phyloP scores from a whole-genome alignment of 2,113 vertebrate species.

The Tauraco erythrolophus region DNA sequence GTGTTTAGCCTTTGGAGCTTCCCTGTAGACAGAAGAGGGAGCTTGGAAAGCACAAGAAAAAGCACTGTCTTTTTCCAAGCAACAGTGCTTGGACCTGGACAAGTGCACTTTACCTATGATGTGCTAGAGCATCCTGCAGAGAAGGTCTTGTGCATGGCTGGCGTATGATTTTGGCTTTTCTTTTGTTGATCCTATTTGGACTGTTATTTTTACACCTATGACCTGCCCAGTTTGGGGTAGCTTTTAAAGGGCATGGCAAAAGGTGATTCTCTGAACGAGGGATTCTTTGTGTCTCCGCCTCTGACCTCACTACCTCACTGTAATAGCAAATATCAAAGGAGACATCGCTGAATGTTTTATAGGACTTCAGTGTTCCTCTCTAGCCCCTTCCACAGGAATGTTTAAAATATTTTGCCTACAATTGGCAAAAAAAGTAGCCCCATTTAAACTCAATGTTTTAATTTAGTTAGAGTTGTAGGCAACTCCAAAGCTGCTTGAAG shows the following conservation, averaged over 20 bases:
- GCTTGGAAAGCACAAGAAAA: background rate
- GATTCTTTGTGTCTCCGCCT: background rate
- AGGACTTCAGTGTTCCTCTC: background rate
- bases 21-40: background rate
- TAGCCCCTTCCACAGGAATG: no score
- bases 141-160: background rate
- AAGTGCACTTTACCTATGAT: background rate
- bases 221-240: background rate
- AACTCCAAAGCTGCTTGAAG: no score
- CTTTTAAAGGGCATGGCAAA: background rate
- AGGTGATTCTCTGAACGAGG: background rate
- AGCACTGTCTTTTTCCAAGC: background rate
- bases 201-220: background rate
- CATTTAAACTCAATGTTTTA: no score
- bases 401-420: no score
- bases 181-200: background rate
- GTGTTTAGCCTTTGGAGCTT: background rate
- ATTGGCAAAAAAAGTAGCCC: no score
- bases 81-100: background rate
- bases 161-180: background rate
- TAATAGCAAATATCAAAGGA: background rate
- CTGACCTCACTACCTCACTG: background rate
- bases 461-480: no score
- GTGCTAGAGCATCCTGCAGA: background rate
- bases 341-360: background rate